These are phyloP conservation scores for Ophion slaviceki DNA, from an alignment of 2,888 invertebrate species.

Conservation along the genomic window DNA sequence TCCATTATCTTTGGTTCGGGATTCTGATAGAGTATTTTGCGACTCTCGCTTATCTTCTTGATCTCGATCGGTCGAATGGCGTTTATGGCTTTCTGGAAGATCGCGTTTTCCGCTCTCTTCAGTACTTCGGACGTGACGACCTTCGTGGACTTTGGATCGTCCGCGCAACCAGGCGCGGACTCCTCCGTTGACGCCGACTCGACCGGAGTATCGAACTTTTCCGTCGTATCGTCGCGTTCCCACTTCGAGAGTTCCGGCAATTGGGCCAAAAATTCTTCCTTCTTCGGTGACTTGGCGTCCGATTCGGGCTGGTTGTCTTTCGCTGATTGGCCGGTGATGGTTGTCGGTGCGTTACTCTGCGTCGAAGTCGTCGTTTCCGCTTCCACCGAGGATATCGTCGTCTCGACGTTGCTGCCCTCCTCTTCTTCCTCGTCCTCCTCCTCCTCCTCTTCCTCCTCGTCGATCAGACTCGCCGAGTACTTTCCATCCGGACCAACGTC, in stretches of 20 bases:
- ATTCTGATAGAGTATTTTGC: constrained; percentile 87
- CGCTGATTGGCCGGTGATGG: constrained; percentile 24
- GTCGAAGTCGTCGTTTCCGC: constrained; percentile 61
- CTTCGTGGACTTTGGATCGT: constrained; percentile 84
- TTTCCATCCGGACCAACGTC: constrained; percentile 75
- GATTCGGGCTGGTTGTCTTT: constrained; percentile 62
- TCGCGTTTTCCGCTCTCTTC: constrained; percentile 95
- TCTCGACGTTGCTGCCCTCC: constrained; percentile 65
- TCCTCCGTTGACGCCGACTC: constrained; percentile 82
- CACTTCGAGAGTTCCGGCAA: constrained; percentile 94
- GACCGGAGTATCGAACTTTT: constrained; percentile 82
- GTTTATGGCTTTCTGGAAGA: constrained; percentile 94
- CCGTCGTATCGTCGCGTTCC: constrained; percentile 88
- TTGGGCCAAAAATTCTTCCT: constrained; percentile 88
- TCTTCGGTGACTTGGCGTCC: constrained; percentile 74
- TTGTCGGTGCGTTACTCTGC: background rate
- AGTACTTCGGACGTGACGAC: constrained; percentile 93
- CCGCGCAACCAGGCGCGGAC: constrained; percentile 70
- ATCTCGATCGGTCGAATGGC: constrained; percentile 91
- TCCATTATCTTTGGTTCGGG: constrained; percentile 80
- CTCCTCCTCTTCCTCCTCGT: constrained; percentile 81
- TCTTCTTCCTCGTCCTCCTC: constrained; percentile 35
- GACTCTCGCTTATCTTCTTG: constrained; percentile 89
- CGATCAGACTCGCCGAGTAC: constrained; percentile 74
- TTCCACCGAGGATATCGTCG: constrained; percentile 68